phyloP scores from a whole-genome alignment of 2,888 invertebrate genomes.

The Metellina segmentata region DNA sequence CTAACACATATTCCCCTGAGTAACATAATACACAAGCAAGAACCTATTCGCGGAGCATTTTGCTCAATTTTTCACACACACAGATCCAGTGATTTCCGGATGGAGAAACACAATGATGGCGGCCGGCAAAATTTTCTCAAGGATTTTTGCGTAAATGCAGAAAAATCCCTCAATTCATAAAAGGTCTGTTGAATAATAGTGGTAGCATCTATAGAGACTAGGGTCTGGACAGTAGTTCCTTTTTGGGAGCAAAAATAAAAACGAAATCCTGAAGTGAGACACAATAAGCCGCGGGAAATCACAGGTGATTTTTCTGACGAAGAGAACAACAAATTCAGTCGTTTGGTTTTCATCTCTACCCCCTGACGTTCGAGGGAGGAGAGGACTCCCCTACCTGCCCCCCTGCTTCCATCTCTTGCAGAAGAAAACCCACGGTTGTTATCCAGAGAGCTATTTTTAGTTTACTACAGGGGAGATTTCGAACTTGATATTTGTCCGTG shows the following conservation, averaged over 20 bases:
- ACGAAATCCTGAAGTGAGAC: conserved; percentile 27
- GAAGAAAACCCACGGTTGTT: conserved; percentile 56
- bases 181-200: conserved; percentile 49
- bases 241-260: conserved; percentile 55
- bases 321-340: conserved; percentile 73
- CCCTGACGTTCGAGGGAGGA: conserved; percentile 34
- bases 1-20: background rate
- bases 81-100: conserved; percentile 37
- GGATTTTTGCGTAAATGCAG: conserved; percentile 55
- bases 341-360: conserved; percentile 59
- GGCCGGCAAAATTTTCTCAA: conserved; percentile 57
- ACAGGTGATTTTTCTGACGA: conserved; percentile 74
- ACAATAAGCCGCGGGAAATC: conserved; percentile 70
- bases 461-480: conserved; percentile 53
- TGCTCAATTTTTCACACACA: conserved; percentile 45
- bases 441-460: conserved; percentile 68
- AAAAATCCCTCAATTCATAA: conserved; percentile 68
- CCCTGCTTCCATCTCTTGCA: conserved; percentile 28
- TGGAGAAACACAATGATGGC: conserved; percentile 30
- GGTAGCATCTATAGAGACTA: conserved; percentile 15
- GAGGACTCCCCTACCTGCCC: background rate
- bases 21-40: background rate
- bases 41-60: conserved; percentile 6
- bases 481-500: conserved; percentile 53
- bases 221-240: conserved; percentile 61